A percentile compares a stretch with the other conserved stretches of the same genome.
Evolutionary conservation across 2,113 vertebrate species (phyloP).

Genomic region (Onychostruthus taczanowskii): DNA sequence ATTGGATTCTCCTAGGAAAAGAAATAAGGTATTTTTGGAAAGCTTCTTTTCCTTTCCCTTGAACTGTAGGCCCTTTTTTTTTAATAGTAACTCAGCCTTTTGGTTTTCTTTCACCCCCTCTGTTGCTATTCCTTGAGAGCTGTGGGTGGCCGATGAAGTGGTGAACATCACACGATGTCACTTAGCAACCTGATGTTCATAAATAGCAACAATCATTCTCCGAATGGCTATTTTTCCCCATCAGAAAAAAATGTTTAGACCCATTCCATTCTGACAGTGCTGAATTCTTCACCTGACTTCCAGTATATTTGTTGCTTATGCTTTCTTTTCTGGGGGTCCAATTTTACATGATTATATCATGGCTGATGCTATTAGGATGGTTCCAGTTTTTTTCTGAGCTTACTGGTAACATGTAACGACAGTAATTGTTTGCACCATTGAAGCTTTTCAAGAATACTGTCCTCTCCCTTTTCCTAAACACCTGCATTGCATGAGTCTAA

Average conservation of each 20-base stretch:
- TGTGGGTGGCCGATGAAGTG: slow-evolving; percentile 63
- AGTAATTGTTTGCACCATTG: background rate
- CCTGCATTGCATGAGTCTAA: background rate
- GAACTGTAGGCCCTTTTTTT: background rate
- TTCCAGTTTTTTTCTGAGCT: slow-evolving; percentile 44
- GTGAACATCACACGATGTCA: slow-evolving; percentile 64
- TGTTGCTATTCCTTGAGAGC: slow-evolving; percentile 57
- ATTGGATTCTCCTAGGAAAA: slow-evolving; percentile 21
- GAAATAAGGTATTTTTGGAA: slow-evolving; percentile 21
- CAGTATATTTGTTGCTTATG: slow-evolving; percentile 24
- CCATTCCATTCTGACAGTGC: background rate
- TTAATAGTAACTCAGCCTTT: slow-evolving; percentile 26
- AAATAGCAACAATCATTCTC: slow-evolving; percentile 73
- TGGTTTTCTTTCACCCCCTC: slow-evolving; percentile 34
- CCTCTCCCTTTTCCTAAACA: background rate
- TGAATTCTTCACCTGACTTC: slow-evolving; percentile 34
- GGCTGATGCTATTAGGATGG: slow-evolving; percentile 21
- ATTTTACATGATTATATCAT: slow-evolving; percentile 3
- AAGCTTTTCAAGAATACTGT: background rate
- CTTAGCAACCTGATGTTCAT: slow-evolving; percentile 75
- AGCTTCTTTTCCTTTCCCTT: slow-evolving; percentile 13
- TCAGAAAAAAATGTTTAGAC: slow-evolving; percentile 60
- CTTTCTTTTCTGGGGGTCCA: background rate
- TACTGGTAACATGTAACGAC: background rate
- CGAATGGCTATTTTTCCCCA: slow-evolving; percentile 48